A percentile compares a stretch with the other conserved stretches of the same genome.
Conservation (phyloP, 2,113 vertebrate species). For the Myotis brandtii region DNA sequence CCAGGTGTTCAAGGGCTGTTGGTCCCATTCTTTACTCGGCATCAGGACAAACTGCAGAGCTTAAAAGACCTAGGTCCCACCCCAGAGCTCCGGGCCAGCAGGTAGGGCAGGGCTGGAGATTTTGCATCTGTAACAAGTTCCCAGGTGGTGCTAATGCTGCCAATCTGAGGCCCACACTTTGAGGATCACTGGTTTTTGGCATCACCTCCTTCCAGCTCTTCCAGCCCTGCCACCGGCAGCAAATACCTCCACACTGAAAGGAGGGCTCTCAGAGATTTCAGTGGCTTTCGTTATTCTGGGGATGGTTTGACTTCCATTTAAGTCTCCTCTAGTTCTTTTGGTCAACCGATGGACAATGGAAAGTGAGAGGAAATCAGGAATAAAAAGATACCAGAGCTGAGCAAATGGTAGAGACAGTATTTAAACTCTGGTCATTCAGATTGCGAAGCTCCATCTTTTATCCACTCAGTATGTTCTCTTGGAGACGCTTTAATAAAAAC, state of each 20-base stretch:
- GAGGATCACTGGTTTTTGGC: neutral
- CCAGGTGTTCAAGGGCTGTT: neutral
- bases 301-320: neutral
- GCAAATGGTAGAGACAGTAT: neutral
- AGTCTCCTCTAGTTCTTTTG: neutral
- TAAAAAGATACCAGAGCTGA: neutral
- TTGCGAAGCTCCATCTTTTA: neutral
- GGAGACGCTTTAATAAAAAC: neutral
- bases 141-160: neutral
- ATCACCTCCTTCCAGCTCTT: neutral
- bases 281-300: neutral
- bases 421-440: neutral
- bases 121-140: neutral
- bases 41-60: too few relatives aligned
- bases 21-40: rapidly evolving
- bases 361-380: neutral
- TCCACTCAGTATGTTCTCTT: neutral
- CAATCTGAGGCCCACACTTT: rapidly evolving
- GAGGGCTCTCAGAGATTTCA: neutral
- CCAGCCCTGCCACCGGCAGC: neutral
- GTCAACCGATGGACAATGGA: neutral
- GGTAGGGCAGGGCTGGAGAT: neutral
- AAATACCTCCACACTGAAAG: neutral
- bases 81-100: neutral
- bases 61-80: neutral